A percentile compares a stretch with the other conserved stretches of the same genome.
Conservation (phyloP, 2,113 vertebrate species). For the Rhea americana region DNA sequence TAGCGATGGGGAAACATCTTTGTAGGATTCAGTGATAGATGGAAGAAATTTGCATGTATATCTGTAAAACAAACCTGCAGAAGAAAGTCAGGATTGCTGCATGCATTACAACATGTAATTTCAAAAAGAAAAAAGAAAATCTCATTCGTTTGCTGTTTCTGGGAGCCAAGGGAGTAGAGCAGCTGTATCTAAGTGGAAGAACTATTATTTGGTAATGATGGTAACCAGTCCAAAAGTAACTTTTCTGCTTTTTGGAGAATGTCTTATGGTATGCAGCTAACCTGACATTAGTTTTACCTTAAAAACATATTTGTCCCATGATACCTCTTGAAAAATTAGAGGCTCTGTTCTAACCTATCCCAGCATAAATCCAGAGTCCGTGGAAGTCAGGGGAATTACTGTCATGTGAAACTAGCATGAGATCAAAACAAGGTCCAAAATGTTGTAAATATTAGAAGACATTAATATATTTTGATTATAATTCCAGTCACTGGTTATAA, state of each 20-base stretch:
- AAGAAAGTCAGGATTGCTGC: neutral
- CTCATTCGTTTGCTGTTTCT: neutral
- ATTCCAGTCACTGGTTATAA: conserved; percentile 61
- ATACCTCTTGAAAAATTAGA: neutral
- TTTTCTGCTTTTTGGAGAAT: neutral
- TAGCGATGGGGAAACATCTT: neutral
- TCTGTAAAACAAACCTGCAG: neutral
- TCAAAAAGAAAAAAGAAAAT: neutral
- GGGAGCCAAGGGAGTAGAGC: neutral
- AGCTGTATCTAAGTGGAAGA: neutral
- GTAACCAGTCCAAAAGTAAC: neutral
- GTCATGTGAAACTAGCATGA: neutral
- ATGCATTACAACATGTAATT: neutral
- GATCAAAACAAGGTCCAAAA: conserved; percentile 14
- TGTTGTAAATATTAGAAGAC: conserved; percentile 35
- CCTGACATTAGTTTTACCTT: neutral
- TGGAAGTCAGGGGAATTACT: neutral
- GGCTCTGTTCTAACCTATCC: neutral
- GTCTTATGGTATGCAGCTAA: neutral
- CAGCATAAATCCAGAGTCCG: neutral
- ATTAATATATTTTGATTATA: conserved; percentile 61
- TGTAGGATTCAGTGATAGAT: neutral
- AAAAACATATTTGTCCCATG: neutral
- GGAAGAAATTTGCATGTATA: neutral
- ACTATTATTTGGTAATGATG: neutral